Evolutionary conservation across 2,113 vertebrate genomes (phyloP).

Genomic region (Odobenus rosmarus): DNA sequence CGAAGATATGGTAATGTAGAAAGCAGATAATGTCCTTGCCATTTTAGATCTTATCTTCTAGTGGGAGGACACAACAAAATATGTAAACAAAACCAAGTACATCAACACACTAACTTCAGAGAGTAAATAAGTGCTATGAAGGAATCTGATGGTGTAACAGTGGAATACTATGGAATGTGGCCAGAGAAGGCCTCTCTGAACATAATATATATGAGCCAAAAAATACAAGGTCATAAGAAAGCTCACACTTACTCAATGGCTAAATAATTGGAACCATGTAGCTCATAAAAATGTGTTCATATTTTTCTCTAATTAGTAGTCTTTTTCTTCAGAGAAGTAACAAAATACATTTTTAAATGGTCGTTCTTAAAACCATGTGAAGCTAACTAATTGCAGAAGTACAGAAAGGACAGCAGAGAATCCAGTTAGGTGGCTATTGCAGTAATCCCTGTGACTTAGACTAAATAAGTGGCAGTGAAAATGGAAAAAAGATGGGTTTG

Average conservation of each 20-base stretch:
- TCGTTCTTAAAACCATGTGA: not conserved
- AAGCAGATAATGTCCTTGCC: not conserved
- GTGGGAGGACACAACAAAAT: not conserved
- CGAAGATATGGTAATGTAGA: not conserved
- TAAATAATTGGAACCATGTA: not conserved
- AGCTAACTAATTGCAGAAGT: not conserved
- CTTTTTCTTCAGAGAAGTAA: not conserved
- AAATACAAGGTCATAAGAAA: not conserved
- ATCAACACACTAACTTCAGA: not conserved
- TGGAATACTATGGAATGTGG: no score
- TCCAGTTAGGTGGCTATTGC: not conserved
- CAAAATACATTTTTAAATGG: not conserved
- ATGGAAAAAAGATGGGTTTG: not conserved
- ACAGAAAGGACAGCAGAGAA: not conserved
- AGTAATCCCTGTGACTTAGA: accelerated
- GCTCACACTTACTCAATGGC: not conserved
- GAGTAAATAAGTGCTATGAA: not conserved
- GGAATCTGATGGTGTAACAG: not conserved
- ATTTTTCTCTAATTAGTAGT: not conserved
- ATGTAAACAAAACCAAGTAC: not conserved
- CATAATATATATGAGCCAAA: not conserved
- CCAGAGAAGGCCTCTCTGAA: not conserved
- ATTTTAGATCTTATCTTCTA: not conserved
- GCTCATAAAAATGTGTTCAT: not conserved
- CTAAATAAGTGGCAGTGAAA: not conserved